Evolutionary conservation across 2,888 invertebrate species (phyloP), one percentile per base, ranked within the genome.

Genomic region (Calameuta idolon): DNA sequence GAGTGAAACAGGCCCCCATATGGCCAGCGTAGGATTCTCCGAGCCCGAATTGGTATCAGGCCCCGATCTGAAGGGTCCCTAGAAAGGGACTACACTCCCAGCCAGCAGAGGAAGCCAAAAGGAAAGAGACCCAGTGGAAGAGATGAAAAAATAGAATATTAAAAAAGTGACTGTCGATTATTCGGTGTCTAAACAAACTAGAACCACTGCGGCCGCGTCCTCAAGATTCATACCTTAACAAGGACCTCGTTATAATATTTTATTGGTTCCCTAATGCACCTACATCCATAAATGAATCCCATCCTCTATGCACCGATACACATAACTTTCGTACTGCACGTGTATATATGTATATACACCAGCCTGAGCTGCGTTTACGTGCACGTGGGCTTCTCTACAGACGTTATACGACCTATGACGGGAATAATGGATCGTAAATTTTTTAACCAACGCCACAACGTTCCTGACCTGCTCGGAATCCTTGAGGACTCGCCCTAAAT

Each of bases 231-330:
- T 82, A 83, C 84, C 87, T 89, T 90, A 91, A 91, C 91, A 90
- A 91, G 91, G 87, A 89, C 88, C 91, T 91, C 90, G 91, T 91
- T 91, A 91, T 87, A 87, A 90, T 90, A 89, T 89, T 91, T 91
- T 90, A 91, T 89, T 88, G 87, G 75, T 30, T 75, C 68, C 73
- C 68, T 34, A 33, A 31, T 71, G 71, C 71, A 71, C 33, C 71
- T 71, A 71, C 71, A 55, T 55, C 31, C 33, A 71, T 23, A 71
- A 31, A 71, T 71, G 71, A 15, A 31, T 71, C 71, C 71, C 31
- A 23, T 55, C 55, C 55, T 23, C 55, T 55, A 23, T 55, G 55
- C 9, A 55, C 23, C 55, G 23, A 55, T 55, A 55, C 55, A 9
- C 23, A 23, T 23, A 23, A 2, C 55, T 55, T 55, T 9, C 9